Base-by-base conservation (phyloP, 2,888 invertebrate genomes). In the Drosophila koepferae region DNA sequence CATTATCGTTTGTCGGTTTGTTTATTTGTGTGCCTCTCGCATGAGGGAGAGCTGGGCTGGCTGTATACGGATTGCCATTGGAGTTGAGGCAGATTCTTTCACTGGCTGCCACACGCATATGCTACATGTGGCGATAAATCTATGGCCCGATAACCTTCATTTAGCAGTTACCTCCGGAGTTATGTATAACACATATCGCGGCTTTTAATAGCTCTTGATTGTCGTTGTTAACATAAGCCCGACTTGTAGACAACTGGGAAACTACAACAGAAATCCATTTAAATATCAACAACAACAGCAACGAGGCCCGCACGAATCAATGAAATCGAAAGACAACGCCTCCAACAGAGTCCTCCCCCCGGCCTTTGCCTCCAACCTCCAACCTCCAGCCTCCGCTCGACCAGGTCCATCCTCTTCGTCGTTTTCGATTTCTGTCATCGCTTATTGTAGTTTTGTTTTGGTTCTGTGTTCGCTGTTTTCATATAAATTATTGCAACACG, bases 241-340 rank as follows among this genome's bases (percentile, higher is more conserved):
- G 62, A 86, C 80, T 90, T 90, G 86, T 87, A 83, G 86, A 86
- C 89, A 81, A 63, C 77, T 60, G 59, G 53, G 70, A 74, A 86
- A 81, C 86, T 88, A 87, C 86, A 87, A 74, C 86, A 81, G 78
- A 87, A 90, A 86, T 86, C 86, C 89, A 87, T 87, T 87, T 88
- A 88, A 85, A 56, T 67, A 31, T 4, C 55, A 12, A 55, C 40
- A 40, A 55, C 40, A 31, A n/a, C 41, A 38, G n/a, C 38, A 28
- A 28, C 28, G 28, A 16, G 38, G 49, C 51, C 61, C 62, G 63
- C 23, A 76, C 72, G 72, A 68, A 71, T 72, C 63, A 76, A 69
- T 63, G 63, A 71, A 73, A 77, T 65, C 77, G 70, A 74, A 76
- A 73, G 74, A 80, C 67, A 77, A 80, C 80, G 78, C 80, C 72